Conservation (phyloP, 2,888 invertebrate genomes). For the Sisyra terminalis region DNA sequence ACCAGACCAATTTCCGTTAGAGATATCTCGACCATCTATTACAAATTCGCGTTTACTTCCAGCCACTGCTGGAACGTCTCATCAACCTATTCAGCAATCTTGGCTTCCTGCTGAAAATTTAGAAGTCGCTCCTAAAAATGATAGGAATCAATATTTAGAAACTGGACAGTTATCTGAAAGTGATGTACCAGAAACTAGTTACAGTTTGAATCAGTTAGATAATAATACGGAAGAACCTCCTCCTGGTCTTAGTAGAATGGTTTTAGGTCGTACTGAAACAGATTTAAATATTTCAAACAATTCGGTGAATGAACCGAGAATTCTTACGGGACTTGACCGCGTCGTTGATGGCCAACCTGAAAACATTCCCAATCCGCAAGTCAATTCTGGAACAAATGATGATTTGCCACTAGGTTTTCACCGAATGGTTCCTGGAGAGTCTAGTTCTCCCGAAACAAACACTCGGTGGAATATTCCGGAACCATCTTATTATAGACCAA, state of each 20-base stretch:
- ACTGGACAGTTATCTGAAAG: slow-evolving; percentile 54
- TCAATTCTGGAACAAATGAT: slow-evolving; percentile 12
- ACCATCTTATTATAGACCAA: slow-evolving; percentile 3
- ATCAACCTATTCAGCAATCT: slow-evolving; percentile 14
- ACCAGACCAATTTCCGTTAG: slow-evolving; percentile 29
- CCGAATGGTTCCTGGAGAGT: slow-evolving; percentile 45
- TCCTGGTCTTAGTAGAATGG: slow-evolving; percentile 46
- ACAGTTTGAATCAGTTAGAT: slow-evolving; percentile 18
- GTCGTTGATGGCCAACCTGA: slow-evolving; percentile 36
- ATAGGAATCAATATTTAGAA: slow-evolving; percentile 60
- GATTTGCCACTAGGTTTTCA: slow-evolving; percentile 36
- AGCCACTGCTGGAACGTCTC: slow-evolving; percentile 5
- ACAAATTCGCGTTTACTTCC: slow-evolving; percentile 10
- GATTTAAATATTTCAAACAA: slow-evolving; percentile 28
- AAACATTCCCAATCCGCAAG: slow-evolving; percentile 27
- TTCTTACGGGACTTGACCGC: slow-evolving; percentile 31
- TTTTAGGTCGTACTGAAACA: slow-evolving; percentile 43
- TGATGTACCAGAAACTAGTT: slow-evolving; percentile 20
- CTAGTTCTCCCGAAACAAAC: slow-evolving; percentile 28
- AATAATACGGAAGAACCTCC: slow-evolving; percentile 36
- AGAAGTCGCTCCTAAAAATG: slow-evolving; percentile 48
- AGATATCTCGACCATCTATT: slow-evolving; percentile 10
- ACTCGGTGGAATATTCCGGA: slow-evolving; percentile 7
- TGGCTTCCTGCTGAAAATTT: slow-evolving; percentile 31
- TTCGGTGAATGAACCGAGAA: slow-evolving; percentile 31